Evolutionary conservation across 2,888 invertebrate species (phyloP).

Genomic region (Drosophila neutralis): DNA sequence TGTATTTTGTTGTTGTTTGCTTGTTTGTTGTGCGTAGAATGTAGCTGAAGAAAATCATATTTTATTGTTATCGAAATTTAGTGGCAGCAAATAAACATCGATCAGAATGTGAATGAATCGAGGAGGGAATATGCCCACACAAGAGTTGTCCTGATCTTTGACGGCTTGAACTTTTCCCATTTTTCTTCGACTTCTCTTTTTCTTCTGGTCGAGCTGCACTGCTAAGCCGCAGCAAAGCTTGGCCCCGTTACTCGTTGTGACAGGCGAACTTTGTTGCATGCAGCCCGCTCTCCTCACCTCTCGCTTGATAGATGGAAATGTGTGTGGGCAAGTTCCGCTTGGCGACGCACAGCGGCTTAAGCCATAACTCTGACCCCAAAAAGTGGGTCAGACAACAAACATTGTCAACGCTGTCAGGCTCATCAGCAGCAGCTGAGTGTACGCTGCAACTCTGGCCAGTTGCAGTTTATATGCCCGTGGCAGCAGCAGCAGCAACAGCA

Average conservation of each 20-base stretch:
- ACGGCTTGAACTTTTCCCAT: neutral
- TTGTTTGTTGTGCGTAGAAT: constrained; percentile 35
- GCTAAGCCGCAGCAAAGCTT: neutral
- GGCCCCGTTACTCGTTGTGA: neutral
- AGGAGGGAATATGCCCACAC: neutral
- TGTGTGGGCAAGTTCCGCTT: constrained; percentile 30
- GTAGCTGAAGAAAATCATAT: constrained; percentile 72
- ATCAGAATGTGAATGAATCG: constrained; percentile 25
- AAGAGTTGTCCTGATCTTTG: neutral
- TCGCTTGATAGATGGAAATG: constrained; percentile 20
- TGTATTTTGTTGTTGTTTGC: constrained; percentile 51
- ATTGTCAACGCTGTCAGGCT: constrained; percentile 53
- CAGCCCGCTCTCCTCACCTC: neutral
- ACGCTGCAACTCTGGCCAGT: constrained; percentile 11
- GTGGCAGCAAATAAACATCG: constrained; percentile 67
- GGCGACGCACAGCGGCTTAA: constrained; percentile 18
- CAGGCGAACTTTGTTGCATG: constrained; percentile 14
- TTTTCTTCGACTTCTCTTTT: neutral
- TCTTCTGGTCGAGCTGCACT: neutral
- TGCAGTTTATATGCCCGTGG: constrained; percentile 35
- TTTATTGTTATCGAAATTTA: constrained; percentile 78
- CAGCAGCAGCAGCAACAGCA: constrained; percentile 1
- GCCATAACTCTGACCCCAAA: constrained; percentile 33
- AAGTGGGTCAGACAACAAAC: constrained; percentile 55
- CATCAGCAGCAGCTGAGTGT: constrained; percentile 23